These are phyloP conservation scores for Toxonevra muliebris DNA, from an alignment of 2,888 invertebrate genomes.

Conservation along the genomic window DNA sequence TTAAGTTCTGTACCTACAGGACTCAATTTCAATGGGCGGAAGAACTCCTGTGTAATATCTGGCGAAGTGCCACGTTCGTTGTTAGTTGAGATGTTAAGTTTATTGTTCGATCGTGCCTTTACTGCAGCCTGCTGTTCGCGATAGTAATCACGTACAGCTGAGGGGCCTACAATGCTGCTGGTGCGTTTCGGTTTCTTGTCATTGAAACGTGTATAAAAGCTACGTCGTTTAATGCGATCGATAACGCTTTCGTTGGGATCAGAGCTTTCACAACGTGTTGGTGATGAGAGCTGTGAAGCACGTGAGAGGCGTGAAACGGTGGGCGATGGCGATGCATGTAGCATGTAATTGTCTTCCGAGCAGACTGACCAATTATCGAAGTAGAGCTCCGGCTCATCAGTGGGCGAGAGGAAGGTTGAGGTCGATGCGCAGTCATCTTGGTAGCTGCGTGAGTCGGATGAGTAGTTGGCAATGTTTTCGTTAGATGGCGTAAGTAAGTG, in stretches of 20 bases:
- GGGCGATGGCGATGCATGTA: conserved; percentile 60
- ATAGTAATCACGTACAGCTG: conserved; percentile 69
- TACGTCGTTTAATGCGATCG: conserved; percentile 87
- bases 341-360: conserved; percentile 67
- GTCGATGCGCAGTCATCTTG: conserved; percentile 65
- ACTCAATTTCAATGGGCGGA: conserved; percentile 59
- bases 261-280: conserved; percentile 59
- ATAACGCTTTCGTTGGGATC: conserved; percentile 78
- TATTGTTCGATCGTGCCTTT: conserved; percentile 51
- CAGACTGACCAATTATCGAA: conserved; percentile 76
- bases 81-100: conserved; percentile 39
- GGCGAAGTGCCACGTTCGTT: conserved; percentile 57
- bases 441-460: conserved; percentile 62
- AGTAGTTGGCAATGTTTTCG: conserved; percentile 63
- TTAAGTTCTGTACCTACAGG: conserved; percentile 61
- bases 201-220: conserved; percentile 89
- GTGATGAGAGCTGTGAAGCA: conserved; percentile 65
- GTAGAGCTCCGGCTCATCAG: conserved; percentile 68
- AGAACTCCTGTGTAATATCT: conserved; percentile 61
- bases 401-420: conserved; percentile 69
- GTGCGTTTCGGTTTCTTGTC: conserved; percentile 79
- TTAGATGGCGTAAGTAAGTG: conserved; percentile 59
- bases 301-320: conserved; percentile 63
- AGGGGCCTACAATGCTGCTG: conserved; percentile 73
- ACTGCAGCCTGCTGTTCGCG: conserved; percentile 57